phyloP scores from a whole-genome alignment of 2,888 invertebrate genomes.

The Bembecia ichneumoniformis region DNA sequence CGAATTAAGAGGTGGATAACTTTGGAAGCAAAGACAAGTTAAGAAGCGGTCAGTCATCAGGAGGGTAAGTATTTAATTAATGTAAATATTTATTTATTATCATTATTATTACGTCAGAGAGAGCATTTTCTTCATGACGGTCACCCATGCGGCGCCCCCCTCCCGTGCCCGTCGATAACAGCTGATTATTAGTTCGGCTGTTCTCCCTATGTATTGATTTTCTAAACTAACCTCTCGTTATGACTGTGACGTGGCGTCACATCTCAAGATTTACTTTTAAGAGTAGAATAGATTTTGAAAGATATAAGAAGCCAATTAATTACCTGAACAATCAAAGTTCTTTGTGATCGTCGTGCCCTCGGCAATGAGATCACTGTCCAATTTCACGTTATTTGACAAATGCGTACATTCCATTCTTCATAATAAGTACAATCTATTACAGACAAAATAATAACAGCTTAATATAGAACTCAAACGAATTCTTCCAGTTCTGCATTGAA shows the following conservation, averaged over 20 bases:
- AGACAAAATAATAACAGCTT: constrained; percentile 27
- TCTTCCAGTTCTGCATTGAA: constrained; percentile 14
- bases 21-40: too few relatives aligned
- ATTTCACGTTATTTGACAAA: constrained; percentile 76
- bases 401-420: constrained; percentile 80
- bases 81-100: not conserved
- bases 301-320: constrained; percentile 26
- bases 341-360: constrained; percentile 71
- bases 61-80: constrained; percentile 12
- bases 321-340: constrained; percentile 78
- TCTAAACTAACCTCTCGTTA: constrained; percentile 50
- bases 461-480: constrained; percentile 33
- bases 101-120: not conserved
- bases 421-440: constrained; percentile 30
- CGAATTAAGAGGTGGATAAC: too few relatives aligned
- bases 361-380: constrained; percentile 60
- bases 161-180: constrained; percentile 33
- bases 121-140: constrained; percentile 32
- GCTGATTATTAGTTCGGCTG: constrained; percentile 61
- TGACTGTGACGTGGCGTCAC: constrained; percentile 21
- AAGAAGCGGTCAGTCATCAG: too few relatives aligned
- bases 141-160: constrained; percentile 46
- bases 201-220: constrained; percentile 62
- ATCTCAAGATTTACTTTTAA: constrained; percentile 1
- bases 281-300: constrained; percentile 16